Percentiles rank a stretch among this genome's conserved stretches.
Conservation (phyloP, 1,140 invertebrate genomes). For the Caenorhabditis elegans region WBcel235 BX284602.5:8700501-8701000, state of each 20-base stretch:
- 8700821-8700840: conserved; percentile 49
- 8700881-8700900: too few relatives aligned
- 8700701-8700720: conserved; percentile 35
- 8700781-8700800: conserved; percentile 38
- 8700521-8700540: too few relatives aligned
- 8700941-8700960: background rate
- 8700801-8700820: conserved; percentile 46
- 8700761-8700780: conserved; percentile 50
- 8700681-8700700: conserved; percentile 51
- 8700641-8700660: conserved; percentile 50
- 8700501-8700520: too few relatives aligned
- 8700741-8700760: conserved; percentile 50
- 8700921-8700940: background rate
- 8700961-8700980: background rate
- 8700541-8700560: too few relatives aligned
- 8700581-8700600: conserved; percentile 28
- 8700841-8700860: conserved; percentile 59
- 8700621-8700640: conserved; percentile 56
- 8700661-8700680: conserved; percentile 33
- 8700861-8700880: conserved; percentile 33
- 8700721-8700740: background rate
- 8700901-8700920: too few relatives aligned
- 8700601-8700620: conserved; percentile 57
- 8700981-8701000: background rate
- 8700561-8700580: too few relatives aligned